Percentiles rank a stretch among this genome's conserved stretches.
These are phyloP conservation scores for Molorchus minor DNA, from an alignment of 2,888 invertebrate species.

Conservation along the genomic window DNA sequence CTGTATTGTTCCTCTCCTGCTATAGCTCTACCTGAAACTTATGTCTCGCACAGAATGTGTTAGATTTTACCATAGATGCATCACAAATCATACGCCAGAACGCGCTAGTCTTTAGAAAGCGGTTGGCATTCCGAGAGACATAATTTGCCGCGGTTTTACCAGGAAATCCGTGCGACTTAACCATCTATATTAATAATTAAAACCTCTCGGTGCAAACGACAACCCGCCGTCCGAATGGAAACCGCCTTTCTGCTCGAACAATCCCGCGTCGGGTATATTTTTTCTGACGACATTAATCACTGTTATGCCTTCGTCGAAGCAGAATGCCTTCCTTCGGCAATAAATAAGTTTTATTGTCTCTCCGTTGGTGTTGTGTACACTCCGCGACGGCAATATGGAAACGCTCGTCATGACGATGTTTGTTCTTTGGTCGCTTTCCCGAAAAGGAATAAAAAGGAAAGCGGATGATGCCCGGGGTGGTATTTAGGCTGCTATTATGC, in stretches of 20 bases:
- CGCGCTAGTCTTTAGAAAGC: no score
- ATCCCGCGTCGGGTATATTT: slow-evolving; percentile 4
- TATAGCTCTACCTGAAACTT: no score
- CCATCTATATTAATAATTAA: slow-evolving; percentile 4
- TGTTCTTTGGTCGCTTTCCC: neutral
- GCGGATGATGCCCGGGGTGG: no score
- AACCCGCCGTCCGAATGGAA: neutral
- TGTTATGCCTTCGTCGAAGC: slow-evolving; percentile 17
- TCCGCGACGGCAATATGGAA: neutral
- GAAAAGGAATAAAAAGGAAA: neutral
- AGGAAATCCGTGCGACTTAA: slow-evolving; percentile 4
- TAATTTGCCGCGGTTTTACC: neutral
- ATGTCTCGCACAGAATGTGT: no score
- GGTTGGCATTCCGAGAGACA: no score
- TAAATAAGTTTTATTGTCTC: slow-evolving; percentile 7
- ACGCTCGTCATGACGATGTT: no score
- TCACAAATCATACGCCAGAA: no score
- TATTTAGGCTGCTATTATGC: no score
- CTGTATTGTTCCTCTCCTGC: no score
- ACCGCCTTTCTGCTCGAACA: slow-evolving; percentile 8
- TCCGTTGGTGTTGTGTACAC: neutral
- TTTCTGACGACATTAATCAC: slow-evolving; percentile 14
- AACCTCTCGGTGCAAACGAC: neutral
- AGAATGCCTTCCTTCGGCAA: slow-evolving; percentile 17
- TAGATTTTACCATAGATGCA: no score